Conservation (phyloP, 2,888 invertebrate genomes). For the Amiota minor region DNA sequence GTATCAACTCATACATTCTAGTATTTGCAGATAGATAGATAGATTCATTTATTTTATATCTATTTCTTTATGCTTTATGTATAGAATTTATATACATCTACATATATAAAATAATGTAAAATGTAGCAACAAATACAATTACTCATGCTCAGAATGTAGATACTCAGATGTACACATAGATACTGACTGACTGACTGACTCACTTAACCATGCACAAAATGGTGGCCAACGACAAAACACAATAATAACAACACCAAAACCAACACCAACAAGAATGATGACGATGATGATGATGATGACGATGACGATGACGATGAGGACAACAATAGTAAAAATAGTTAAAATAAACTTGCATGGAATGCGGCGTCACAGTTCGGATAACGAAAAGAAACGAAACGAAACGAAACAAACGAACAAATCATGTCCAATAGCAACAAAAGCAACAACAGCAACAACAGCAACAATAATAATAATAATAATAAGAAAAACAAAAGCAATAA, state of each 20-base stretch:
- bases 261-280: slow-evolving; percentile 29
- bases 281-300: slow-evolving; percentile 33
- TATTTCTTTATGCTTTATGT: too few relatives aligned
- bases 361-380: slow-evolving; percentile 22
- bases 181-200: slow-evolving; percentile 12
- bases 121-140: slow-evolving; percentile 56
- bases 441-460: slow-evolving; percentile 8
- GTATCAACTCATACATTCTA: neutral
- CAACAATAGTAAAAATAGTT: slow-evolving; percentile 55
- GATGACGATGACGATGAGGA: neutral
- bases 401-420: slow-evolving; percentile 31
- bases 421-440: slow-evolving; percentile 18
- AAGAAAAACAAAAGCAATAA: slow-evolving; percentile 21
- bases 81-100: too few relatives aligned
- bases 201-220: slow-evolving; percentile 22
- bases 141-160: slow-evolving; percentile 54
- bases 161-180: slow-evolving; percentile 38
- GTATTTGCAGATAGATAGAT: too few relatives aligned
- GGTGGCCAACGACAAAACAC: slow-evolving; percentile 62
- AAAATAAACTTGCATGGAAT: slow-evolving; percentile 50
- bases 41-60: too few relatives aligned
- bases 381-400: slow-evolving; percentile 37
- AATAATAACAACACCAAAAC: slow-evolving; percentile 59
- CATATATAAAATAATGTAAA: neutral
- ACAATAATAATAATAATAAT: slow-evolving; percentile 22